Conservation (phyloP, 1,140 invertebrate species). For the Drosophila trapezifrons region DNA sequence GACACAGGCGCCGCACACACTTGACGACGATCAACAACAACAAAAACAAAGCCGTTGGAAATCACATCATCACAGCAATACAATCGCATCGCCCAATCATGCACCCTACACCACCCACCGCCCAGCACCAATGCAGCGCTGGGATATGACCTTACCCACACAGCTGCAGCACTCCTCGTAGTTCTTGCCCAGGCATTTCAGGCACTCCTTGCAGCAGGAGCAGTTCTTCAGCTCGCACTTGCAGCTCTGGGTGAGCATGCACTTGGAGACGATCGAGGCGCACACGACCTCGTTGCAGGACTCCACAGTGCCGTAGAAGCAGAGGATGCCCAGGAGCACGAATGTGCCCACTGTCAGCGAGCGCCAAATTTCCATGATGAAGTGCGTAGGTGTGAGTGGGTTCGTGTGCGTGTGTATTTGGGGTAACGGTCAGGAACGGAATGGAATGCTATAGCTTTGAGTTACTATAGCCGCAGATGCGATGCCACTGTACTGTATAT, state of each 20-base stretch:
- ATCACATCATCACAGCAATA: conserved; percentile 64
- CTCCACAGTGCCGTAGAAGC: conserved; percentile 73
- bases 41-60: conserved; percentile 56
- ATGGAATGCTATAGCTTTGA: conserved; percentile 39
- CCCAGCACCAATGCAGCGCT: conserved; percentile 4
- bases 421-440: conserved; percentile 26
- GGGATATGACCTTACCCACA: conserved; percentile 85
- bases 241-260: conserved; percentile 97
- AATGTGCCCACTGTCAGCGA: conserved; percentile 70
- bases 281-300: conserved; percentile 83
- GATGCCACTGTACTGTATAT: conserved; percentile 22
- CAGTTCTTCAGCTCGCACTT: conserved; percentile 96
- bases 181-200: conserved; percentile 93
- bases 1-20: conserved; percentile 32
- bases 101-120: conserved; percentile 28
- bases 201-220: conserved; percentile 96
- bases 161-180: conserved; percentile 98
- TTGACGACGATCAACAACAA: conserved; percentile 41
- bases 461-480: conserved; percentile 22
- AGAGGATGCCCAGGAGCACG: conserved; percentile 62
- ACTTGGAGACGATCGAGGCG: conserved; percentile 95
- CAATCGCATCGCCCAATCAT: conserved; percentile 13
- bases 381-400: conserved; percentile 11
- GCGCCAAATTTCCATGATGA: conserved; percentile 72
- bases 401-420: conserved; percentile 16